Percentiles rank a stretch among this genome's conserved stretches.
phyloP scores from a whole-genome alignment of 2,888 invertebrate genomes.

The Bimastos eiseni region DNA sequence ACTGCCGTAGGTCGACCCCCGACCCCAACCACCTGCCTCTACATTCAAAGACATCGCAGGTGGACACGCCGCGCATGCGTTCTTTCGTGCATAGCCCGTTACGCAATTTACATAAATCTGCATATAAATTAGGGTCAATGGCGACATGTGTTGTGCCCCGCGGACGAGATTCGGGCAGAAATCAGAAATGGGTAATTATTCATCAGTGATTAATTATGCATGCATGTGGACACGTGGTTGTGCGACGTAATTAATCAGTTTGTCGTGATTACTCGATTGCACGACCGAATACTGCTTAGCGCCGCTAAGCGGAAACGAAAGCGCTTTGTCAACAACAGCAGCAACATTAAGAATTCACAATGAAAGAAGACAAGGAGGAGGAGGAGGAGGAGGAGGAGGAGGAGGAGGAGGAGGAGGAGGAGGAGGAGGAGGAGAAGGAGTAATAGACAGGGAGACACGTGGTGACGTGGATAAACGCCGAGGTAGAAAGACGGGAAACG shows the following conservation, averaged over 20 bases:
- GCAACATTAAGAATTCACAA: not conserved
- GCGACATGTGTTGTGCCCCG: not conserved
- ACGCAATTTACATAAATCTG: not conserved
- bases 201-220: not conserved
- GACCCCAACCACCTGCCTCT: not conserved
- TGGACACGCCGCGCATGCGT: constrained; percentile 1
- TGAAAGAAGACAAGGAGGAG: not conserved
- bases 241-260: not conserved
- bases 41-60: not conserved
- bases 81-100: not conserved
- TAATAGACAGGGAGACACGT: too few species aligned
- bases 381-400: not conserved
- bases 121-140: not conserved
- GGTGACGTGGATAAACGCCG: too few species aligned
- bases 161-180: not conserved
- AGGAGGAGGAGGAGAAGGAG: not conserved
- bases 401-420: not conserved
- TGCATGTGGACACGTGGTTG: not conserved
- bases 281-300: not conserved
- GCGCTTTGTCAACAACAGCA: not conserved
- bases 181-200: not conserved
- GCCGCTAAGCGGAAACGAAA: not conserved
- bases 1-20: not conserved
- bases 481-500: too few species aligned
- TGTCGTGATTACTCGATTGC: not conserved